Conservation (phyloP, 2,113 vertebrate genomes). For the Seriola aureovittata region DNA sequence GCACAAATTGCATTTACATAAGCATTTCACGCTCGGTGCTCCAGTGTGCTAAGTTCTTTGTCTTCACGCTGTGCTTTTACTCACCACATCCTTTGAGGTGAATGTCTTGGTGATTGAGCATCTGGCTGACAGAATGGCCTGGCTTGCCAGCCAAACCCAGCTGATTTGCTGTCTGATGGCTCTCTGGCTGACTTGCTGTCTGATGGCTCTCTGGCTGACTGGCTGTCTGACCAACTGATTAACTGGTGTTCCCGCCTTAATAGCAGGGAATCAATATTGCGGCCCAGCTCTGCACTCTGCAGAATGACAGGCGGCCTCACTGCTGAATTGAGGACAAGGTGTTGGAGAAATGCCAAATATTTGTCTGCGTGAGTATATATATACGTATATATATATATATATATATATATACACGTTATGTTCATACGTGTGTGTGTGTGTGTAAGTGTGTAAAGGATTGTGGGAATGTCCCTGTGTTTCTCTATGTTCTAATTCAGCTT, state of each 20-base stretch:
- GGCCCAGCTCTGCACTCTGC: constrained; percentile 49
- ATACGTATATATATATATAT: background rate
- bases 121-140: constrained; percentile 28
- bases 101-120: constrained; percentile 35
- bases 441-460: background rate
- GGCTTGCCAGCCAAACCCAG: constrained; percentile 5
- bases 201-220: constrained; percentile 50
- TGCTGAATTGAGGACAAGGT: constrained; percentile 36
- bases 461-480: no score
- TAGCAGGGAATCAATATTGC: constrained; percentile 65
- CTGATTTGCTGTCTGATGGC: constrained; percentile 39
- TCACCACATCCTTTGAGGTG: constrained; percentile 26
- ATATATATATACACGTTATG: background rate
- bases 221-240: constrained; percentile 65
- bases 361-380: background rate
- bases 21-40: background rate
- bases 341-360: constrained; percentile 38
- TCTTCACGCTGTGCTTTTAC: background rate
- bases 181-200: constrained; percentile 42
- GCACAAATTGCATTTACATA: background rate
- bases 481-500: background rate
- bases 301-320: constrained; percentile 49
- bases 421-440: no score
- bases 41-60: background rate
- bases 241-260: constrained; percentile 67